These are phyloP conservation scores for Oxycera nigricornis DNA, from an alignment of 2,888 invertebrate species.

Conservation along the genomic window DNA sequence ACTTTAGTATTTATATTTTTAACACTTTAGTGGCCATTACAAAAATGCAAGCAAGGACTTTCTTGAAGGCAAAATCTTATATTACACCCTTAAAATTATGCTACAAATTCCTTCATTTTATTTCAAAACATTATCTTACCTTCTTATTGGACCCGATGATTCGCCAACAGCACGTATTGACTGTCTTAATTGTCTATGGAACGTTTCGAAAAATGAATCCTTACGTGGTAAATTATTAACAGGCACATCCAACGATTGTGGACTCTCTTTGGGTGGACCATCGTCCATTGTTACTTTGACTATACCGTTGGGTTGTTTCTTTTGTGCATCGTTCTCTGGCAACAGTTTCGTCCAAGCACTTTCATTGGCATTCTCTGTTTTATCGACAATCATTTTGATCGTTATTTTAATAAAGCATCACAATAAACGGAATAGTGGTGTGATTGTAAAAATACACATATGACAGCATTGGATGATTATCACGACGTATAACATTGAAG, in stretches of 20 bases:
- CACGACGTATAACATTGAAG: too few relatives aligned
- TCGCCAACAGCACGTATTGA: slow-evolving; percentile 62
- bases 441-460: not conserved
- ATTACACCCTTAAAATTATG: too few relatives aligned
- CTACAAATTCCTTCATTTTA: too few relatives aligned
- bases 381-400: slow-evolving; percentile 60
- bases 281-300: slow-evolving; percentile 53
- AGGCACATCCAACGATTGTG: slow-evolving; percentile 49
- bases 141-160: slow-evolving; percentile 60
- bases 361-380: slow-evolving; percentile 56
- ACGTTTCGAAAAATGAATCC: slow-evolving; percentile 60
- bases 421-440: not conserved
- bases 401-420: not conserved
- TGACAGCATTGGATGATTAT: too few relatives aligned
- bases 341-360: slow-evolving; percentile 61
- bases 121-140: slow-evolving; percentile 56
- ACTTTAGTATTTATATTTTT: too few relatives aligned
- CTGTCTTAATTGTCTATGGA: slow-evolving; percentile 60
- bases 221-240: slow-evolving; percentile 52
- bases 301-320: slow-evolving; percentile 53
- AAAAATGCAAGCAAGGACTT: too few relatives aligned
- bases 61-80: too few relatives aligned
- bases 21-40: too few relatives aligned
- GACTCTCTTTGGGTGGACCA: slow-evolving; percentile 52
- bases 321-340: slow-evolving; percentile 53